Evolutionary conservation across 1,140 invertebrate genomes (phyloP).

Genomic region (Copidosoma floridanum): DNA sequence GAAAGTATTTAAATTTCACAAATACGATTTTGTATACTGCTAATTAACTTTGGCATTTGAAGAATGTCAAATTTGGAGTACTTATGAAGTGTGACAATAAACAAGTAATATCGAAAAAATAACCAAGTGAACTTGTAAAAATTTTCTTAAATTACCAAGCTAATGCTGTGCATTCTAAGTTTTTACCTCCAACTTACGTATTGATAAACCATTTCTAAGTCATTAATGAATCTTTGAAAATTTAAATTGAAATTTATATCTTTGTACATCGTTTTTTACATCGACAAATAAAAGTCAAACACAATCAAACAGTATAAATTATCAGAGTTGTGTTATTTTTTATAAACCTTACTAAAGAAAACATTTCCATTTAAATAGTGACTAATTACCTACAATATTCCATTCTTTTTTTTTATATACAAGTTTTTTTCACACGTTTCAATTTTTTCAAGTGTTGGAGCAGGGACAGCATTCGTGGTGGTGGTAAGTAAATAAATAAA

Average conservation of each 20-base stretch:
- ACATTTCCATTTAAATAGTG: no score
- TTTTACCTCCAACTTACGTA: slow-evolving; percentile 31
- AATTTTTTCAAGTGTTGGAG: no score
- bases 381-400: no score
- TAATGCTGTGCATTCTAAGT: not conserved
- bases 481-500: no score
- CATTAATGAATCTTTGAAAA: slow-evolving; percentile 28
- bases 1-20: not conserved
- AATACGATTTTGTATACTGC: not conserved
- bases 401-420: no score
- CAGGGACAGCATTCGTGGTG: no score
- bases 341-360: no score
- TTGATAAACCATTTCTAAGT: slow-evolving; percentile 50
- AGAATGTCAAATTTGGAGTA: not conserved
- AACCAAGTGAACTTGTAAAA: not conserved
- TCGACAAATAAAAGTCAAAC: slow-evolving; percentile 9
- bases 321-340: no score
- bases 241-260: slow-evolving; percentile 11
- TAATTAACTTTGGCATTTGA: not conserved
- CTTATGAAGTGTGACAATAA: not conserved
- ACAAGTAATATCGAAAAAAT: not conserved
- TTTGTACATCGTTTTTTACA: slow-evolving; percentile 14
- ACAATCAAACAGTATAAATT: not conserved
- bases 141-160: not conserved
- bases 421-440: no score